Evolutionary conservation across 2,113 vertebrate species (phyloP).

Genomic region (Accipiter virgatus): DNA sequence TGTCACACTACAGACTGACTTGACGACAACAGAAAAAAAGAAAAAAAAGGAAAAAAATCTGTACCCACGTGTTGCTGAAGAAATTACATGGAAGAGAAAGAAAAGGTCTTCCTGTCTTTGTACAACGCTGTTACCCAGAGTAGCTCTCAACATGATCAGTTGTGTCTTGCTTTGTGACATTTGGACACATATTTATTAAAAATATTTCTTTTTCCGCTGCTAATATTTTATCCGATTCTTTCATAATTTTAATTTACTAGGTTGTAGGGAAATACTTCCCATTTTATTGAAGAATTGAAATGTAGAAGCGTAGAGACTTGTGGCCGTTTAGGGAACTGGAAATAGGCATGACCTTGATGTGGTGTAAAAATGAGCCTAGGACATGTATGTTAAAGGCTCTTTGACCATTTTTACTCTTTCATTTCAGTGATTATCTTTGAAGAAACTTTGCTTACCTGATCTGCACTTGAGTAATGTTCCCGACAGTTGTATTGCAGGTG

Average conservation of each 20-base stretch:
- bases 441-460: background rate
- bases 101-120: background rate
- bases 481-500: background rate
- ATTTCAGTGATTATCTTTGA: background rate
- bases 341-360: background rate
- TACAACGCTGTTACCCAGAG: background rate
- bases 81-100: background rate
- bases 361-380: background rate
- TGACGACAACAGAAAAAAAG: background rate
- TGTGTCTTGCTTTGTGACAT: background rate
- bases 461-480: background rate
- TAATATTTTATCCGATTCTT: background rate
- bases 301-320: background rate
- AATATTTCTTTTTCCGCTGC: background rate
- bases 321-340: background rate
- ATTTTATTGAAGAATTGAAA: background rate
- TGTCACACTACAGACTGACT: background rate
- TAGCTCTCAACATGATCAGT: background rate
- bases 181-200: background rate
- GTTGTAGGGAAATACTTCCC: background rate
- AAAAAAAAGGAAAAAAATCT: background rate
- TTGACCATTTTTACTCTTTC: background rate
- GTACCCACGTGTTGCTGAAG: background rate
- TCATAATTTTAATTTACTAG: background rate
- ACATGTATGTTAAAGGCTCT: background rate